A percentile compares a stretch with the other conserved stretches of the same genome.
Conservation (phyloP, 2,797 vertebrate genomes). For the Sebastes wilsoni region DNA sequence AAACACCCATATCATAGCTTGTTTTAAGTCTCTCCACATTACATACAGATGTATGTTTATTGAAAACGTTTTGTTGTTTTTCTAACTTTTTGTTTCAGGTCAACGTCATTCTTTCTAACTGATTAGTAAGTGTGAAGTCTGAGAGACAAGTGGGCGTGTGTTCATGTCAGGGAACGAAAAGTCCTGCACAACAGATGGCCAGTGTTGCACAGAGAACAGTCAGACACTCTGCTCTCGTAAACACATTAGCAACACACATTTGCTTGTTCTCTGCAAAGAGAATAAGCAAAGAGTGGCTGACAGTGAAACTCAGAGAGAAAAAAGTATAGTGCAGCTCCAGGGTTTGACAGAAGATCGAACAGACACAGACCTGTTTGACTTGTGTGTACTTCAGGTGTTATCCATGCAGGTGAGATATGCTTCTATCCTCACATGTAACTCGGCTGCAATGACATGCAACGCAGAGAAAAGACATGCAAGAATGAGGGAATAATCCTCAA, state of each 20-base stretch:
- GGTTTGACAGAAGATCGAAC: slow-evolving; percentile 6
- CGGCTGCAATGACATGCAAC: background rate
- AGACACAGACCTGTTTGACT: background rate
- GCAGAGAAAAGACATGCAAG: background rate
- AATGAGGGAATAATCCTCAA: slow-evolving; percentile 3
- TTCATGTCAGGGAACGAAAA: slow-evolving; percentile 32
- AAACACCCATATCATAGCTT: background rate
- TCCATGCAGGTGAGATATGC: background rate
- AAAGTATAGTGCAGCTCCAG: background rate
- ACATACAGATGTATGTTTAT: background rate
- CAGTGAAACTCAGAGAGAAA: background rate
- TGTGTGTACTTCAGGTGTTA: background rate
- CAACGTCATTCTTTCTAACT: slow-evolving; percentile 16
- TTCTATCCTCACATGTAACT: background rate
- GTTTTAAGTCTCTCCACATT: background rate
- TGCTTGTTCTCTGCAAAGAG: background rate
- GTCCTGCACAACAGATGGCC: slow-evolving; percentile 63
- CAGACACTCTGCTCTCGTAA: slow-evolving; percentile 9
- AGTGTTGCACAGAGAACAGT: slow-evolving; percentile 14
- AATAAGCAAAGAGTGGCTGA: background rate
- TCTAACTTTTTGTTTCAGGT: slow-evolving; percentile 13
- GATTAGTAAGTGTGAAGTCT: slow-evolving; percentile 54
- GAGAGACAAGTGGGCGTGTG: slow-evolving; percentile 49
- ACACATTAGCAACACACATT: background rate
- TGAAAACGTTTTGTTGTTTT: slow-evolving; percentile 36